Percentiles rank a stretch among this genome's conserved stretches.
phyloP scores from a whole-genome alignment of 2,797 vertebrate genomes.

The Novumbra hubbsi region DNA sequence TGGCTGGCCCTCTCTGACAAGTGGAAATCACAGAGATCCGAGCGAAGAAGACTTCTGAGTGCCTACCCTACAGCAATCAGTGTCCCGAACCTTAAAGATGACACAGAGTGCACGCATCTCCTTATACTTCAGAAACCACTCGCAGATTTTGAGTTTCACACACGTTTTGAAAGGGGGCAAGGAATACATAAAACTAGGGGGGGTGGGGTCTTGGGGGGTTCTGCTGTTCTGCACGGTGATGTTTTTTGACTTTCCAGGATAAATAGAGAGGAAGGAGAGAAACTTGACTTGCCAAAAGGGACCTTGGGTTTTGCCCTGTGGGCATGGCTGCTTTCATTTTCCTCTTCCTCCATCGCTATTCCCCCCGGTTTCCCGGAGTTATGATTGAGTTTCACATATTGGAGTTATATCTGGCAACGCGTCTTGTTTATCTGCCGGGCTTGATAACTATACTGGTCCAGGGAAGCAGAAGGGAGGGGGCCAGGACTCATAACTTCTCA shows the following conservation, averaged over 20 bases:
- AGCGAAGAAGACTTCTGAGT: constrained; percentile 67
- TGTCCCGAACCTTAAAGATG: constrained; percentile 64
- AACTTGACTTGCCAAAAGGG: constrained; percentile 68
- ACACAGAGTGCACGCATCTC: constrained; percentile 46
- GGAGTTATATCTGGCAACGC: constrained; percentile 75
- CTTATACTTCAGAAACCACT: constrained; percentile 49
- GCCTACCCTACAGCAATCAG: constrained; percentile 65
- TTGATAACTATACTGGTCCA: constrained; percentile 63
- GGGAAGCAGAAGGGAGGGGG: constrained; percentile 34
- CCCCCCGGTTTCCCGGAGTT: constrained; percentile 65
- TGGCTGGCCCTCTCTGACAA: constrained; percentile 71
- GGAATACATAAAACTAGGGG: constrained; percentile 29
- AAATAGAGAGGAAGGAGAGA: constrained; percentile 65
- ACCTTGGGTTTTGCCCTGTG: constrained; percentile 70
- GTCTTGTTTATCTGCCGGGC: constrained; percentile 70
- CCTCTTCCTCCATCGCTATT: constrained; percentile 58
- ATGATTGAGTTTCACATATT: constrained; percentile 77
- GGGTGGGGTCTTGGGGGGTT: background rate
- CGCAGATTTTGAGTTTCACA: constrained; percentile 38
- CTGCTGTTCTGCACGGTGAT: constrained; percentile 36
- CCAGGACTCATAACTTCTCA: constrained; percentile 57
- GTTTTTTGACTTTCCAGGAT: constrained; percentile 58
- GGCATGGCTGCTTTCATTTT: constrained; percentile 75
- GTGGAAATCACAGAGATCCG: constrained; percentile 71
- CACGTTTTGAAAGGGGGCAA: constrained; percentile 25